Evolutionary conservation across 2,888 invertebrate genomes (phyloP), one percentile per base, ranked within the genome.

Genomic region (Aleiodes testaceus): DNA sequence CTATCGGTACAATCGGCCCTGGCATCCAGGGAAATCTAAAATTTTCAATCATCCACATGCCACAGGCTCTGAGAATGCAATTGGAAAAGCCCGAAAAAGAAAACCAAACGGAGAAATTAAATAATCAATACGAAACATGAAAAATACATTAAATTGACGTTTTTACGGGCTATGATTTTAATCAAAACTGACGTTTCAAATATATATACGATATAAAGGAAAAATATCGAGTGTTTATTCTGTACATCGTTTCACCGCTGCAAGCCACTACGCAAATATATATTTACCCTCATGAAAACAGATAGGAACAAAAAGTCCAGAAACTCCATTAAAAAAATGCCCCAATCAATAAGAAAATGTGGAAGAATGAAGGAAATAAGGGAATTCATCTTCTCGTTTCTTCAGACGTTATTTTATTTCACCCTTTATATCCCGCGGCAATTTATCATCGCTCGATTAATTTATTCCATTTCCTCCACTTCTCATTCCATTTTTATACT

Each of bases 371-470:
- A 7, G 14, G 42, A 16, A 59, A 36, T 59, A 59, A 59, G 79
- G 81, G 79, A 49, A 53, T 81, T 79, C 73, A 47, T 77, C 79
- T 83, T 81, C 81, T 78, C 79, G 77, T 75, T 74, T 59, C 71
- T 69, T 45, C 49, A 36, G 50, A 18, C 3, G 4, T 26, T 26
- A 26, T 22, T 14, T 44, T 36, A 44, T 63, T 45, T 66, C 36
- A 22, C 42, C 44, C 9, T 59, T 49, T 45, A 42, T 50, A 18
- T 36, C 50, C 61, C 12, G 22, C 64, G 45, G 77, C 77, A 79
- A 85, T 84, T 85, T 82, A 84, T 85, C 83, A 84, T 84, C 78
- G 78, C 79, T 81, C 84, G 80, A 84, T 82, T 82, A 82, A 85
- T 85, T 84, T 82, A 78, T 80, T 79, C 80, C 74, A 78, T 79